Percentiles rank a stretch among this genome's conserved stretches.
These are phyloP conservation scores for Vulpes vulpes DNA, from an alignment of 2,113 vertebrate species.

Conservation along the genomic window DNA sequence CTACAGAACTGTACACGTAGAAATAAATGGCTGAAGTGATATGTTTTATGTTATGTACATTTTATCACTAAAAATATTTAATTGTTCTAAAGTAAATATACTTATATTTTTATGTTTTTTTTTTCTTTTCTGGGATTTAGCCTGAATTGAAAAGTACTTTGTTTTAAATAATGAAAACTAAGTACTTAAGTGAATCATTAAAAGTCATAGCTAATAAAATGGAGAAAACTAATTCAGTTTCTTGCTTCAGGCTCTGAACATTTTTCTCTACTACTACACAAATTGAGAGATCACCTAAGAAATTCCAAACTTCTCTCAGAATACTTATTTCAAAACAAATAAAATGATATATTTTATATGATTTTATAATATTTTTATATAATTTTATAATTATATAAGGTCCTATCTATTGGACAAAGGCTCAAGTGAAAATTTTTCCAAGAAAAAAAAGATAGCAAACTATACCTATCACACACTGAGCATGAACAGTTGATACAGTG, in stretches of 20 bases:
- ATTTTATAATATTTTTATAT: no score
- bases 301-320: neutral
- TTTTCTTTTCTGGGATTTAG: neutral
- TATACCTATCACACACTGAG: neutral
- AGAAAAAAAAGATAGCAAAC: neutral
- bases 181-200: neutral
- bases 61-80: neutral
- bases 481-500: neutral
- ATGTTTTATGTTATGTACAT: neutral
- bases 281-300: neutral
- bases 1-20: neutral
- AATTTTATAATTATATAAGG: no score
- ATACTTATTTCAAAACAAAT: neutral
- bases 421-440: neutral
- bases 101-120: neutral
- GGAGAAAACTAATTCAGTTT: neutral
- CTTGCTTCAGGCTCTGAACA: neutral
- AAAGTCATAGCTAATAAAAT: slow-evolving; percentile 1
- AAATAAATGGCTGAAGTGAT: neutral
- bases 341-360: neutral
- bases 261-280: neutral
- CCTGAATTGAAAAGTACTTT: slow-evolving; percentile 12
- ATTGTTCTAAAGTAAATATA: neutral
- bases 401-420: neutral
- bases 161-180: slow-evolving; percentile 18